phyloP scores from a whole-genome alignment of 2,888 invertebrate species.

The Drosophila atroscutellata region DNA sequence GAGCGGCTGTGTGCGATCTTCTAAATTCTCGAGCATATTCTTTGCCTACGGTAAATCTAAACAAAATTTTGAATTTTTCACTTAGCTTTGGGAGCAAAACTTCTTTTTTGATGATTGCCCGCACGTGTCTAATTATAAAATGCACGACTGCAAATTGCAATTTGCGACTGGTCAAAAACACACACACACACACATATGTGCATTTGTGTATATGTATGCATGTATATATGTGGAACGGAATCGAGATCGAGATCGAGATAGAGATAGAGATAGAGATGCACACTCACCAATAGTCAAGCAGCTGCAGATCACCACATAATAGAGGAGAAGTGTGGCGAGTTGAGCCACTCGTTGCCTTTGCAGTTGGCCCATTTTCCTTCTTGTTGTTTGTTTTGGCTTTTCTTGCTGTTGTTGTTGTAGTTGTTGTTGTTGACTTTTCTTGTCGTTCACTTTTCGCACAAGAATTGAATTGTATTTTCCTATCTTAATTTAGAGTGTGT shows the following conservation, averaged over 20 bases:
- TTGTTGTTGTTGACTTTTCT: constrained; percentile 33
- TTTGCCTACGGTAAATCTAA: neutral
- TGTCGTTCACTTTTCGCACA: constrained; percentile 42
- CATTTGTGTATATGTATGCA: neutral
- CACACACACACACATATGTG: neutral
- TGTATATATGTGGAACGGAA: neutral
- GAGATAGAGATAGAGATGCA: constrained; percentile 13
- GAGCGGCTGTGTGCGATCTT: neutral
- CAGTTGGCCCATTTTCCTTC: constrained; percentile 66
- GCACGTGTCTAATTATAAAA: constrained; percentile 58
- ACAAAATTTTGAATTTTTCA: constrained; percentile 4
- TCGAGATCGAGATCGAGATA: neutral
- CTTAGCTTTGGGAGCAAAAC: constrained; percentile 28
- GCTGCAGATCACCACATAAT: constrained; percentile 61
- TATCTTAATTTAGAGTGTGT: constrained; percentile 17
- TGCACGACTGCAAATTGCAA: constrained; percentile 19
- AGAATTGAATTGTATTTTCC: constrained; percentile 44
- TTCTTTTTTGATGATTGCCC: constrained; percentile 27
- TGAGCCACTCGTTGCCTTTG: constrained; percentile 59
- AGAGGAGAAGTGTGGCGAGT: constrained; percentile 51
- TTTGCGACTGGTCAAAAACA: constrained; percentile 7
- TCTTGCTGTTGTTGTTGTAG: constrained; percentile 20
- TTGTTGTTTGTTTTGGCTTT: constrained; percentile 19
- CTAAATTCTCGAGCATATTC: neutral
- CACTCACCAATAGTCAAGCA: constrained; percentile 71